Evolutionary conservation across 1,140 invertebrate genomes (phyloP), one percentile per base, ranked within the genome.

Genomic region (Leptinotarsa undecemlineata): DNA sequence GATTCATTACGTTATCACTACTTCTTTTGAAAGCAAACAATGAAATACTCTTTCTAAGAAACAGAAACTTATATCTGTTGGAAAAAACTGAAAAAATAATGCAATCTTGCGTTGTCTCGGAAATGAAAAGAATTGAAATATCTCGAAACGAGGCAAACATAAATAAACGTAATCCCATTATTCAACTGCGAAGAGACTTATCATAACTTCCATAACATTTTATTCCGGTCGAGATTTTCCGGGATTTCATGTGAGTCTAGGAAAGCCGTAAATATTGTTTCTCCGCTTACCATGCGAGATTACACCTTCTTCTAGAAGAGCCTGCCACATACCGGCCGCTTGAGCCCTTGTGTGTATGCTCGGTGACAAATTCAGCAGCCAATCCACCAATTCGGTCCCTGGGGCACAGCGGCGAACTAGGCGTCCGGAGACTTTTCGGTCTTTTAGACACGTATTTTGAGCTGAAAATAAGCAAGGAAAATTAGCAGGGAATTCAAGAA

Each of bases 301-400:
- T 64, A 95, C 89, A 60, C 92, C 92, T 86, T 95, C 93, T 84
- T 96, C 94, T 23, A 95, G 85, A n/a, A 96, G 85, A 0, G 91
- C 91, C 82, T 96, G 94, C 92, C 93, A 95, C 90, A 95, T 94
- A 26, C 90, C 92, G 19, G 91, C 90, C 33, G 93, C 93, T 80
- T 94, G 92, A 73, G 90, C 88, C 72, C 93, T 85, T n/a, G 90
- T 91, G 86, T 86, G 86, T 68, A 87, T 87, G 80, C 86, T 86
- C 51, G 86, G 84, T 61, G 86, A 86, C 48, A 89, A 83, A 73
- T 85, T 85, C 76, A 94, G 83, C 33, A 95, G 82, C 93, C 94
- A 95, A 82, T 95, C 93, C 2, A 94, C 92, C 82, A 95, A 89
- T 83, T 95, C 94, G 2, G 87, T 89, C 26, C 89, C 89, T 3